Evolutionary conservation across 2,113 vertebrate genomes (phyloP).

Genomic region (Vireo altiloquus): DNA sequence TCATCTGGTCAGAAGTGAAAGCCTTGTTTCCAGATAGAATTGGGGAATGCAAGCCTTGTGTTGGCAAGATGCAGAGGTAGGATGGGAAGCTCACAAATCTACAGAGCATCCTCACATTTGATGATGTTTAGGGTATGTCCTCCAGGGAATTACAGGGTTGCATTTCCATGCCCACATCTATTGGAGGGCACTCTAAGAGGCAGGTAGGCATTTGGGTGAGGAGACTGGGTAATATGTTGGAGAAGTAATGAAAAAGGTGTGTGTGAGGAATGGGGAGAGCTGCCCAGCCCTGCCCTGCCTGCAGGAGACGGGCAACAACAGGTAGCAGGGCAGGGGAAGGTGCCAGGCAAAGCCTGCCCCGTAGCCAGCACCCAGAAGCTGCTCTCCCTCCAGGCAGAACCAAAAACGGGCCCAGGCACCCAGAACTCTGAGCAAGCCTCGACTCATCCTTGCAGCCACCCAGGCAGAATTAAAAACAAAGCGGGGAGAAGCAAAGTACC

Average conservation of each 20-base stretch:
- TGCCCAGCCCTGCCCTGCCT: background rate
- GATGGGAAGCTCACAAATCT: background rate
- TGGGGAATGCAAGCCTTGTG: background rate
- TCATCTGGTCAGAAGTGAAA: background rate
- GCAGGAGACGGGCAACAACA: background rate
- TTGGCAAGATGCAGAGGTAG: background rate
- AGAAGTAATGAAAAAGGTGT: background rate
- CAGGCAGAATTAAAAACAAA: background rate
- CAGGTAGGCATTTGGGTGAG: background rate
- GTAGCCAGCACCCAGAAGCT: background rate
- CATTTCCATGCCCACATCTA: background rate
- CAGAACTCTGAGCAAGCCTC: background rate
- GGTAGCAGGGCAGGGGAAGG: background rate
- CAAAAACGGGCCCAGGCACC: background rate
- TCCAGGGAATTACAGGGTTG: background rate
- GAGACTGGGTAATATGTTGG: background rate
- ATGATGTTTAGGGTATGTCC: background rate
- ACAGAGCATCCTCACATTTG: background rate
- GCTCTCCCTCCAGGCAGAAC: background rate
- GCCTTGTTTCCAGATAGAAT: background rate
- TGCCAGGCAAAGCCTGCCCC: background rate
- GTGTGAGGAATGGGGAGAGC: background rate
- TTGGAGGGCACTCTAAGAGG: accelerated
- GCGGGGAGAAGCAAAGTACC: background rate
- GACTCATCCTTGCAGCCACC: background rate